Percentiles rank a stretch among this genome's conserved stretches.
Conservation (phyloP, 2,113 vertebrate genomes). For the Choloepus hoffmanni region DNA sequence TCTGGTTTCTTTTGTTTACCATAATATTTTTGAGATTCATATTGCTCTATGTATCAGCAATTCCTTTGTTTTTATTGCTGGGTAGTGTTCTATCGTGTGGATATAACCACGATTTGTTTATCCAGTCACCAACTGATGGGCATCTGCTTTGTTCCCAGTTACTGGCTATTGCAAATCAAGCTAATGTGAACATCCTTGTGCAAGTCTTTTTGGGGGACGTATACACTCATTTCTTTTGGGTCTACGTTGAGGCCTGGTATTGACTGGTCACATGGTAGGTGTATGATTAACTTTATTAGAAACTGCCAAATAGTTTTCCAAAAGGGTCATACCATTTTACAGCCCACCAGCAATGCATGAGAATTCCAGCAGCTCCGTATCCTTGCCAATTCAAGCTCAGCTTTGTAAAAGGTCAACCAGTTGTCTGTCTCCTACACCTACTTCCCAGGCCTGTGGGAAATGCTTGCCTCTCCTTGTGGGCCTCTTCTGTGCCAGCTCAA, state of each 20-base stretch:
- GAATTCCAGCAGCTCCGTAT: neutral
- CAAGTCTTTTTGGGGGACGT: neutral
- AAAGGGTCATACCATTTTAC: neutral
- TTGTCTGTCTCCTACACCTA: neutral
- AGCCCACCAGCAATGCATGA: neutral
- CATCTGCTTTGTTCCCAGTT: neutral
- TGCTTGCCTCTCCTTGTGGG: neutral
- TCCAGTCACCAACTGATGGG: neutral
- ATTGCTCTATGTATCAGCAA: neutral
- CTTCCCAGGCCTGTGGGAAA: neutral
- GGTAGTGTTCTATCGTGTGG: neutral
- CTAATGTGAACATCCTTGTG: neutral
- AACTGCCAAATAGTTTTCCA: neutral
- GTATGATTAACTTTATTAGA: neutral
- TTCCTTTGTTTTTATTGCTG: neutral
- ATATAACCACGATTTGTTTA: neutral
- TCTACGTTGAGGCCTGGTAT: neutral
- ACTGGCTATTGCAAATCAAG: neutral
- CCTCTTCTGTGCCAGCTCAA: neutral
- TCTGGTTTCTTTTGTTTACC: neutral
- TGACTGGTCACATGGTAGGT: neutral
- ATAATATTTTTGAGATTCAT: neutral
- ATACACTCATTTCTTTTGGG: neutral
- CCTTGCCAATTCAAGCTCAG: neutral
- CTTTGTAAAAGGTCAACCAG: neutral